A percentile compares a stretch with the other conserved stretches of the same genome.
phyloP scores from a whole-genome alignment of 2,888 invertebrate genomes.

The Elmis aenea region DNA sequence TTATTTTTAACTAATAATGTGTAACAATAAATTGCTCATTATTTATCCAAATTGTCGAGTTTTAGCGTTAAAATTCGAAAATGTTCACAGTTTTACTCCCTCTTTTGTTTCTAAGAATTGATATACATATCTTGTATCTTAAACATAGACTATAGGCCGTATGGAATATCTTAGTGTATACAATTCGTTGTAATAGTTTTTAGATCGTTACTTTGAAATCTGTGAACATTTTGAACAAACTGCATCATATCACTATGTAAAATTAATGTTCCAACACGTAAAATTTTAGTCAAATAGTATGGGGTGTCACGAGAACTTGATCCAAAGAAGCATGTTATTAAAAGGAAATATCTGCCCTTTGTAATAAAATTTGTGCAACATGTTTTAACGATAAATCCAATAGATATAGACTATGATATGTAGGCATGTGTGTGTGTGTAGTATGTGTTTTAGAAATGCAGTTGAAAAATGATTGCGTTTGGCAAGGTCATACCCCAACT shows the following conservation, averaged over 20 bases:
- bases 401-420: constrained; percentile 25
- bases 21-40: too few relatives aligned
- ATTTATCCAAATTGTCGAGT: too few relatives aligned
- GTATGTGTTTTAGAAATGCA: constrained; percentile 28
- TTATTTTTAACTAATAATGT: too few relatives aligned
- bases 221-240: constrained; percentile 29
- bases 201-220: constrained; percentile 18
- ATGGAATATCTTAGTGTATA: constrained; percentile 20
- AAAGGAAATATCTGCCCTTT: too few relatives aligned
- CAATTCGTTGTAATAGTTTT: constrained; percentile 16
- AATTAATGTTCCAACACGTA: too few relatives aligned
- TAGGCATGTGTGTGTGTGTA: constrained; percentile 34
- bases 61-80: too few relatives aligned
- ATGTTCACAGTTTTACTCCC: constrained; percentile 25
- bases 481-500: too few relatives aligned
- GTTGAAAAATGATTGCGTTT: too few relatives aligned
- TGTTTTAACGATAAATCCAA: constrained; percentile 27
- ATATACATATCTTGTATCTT: constrained; percentile 40
- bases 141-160: constrained; percentile 25
- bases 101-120: constrained; percentile 23
- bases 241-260: constrained; percentile 31
- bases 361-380: constrained; percentile 15
- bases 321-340: too few relatives aligned
- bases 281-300: too few relatives aligned
- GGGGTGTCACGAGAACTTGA: too few relatives aligned